Conservation (phyloP, 2,888 invertebrate species). For the Cyclophora punctaria region DNA sequence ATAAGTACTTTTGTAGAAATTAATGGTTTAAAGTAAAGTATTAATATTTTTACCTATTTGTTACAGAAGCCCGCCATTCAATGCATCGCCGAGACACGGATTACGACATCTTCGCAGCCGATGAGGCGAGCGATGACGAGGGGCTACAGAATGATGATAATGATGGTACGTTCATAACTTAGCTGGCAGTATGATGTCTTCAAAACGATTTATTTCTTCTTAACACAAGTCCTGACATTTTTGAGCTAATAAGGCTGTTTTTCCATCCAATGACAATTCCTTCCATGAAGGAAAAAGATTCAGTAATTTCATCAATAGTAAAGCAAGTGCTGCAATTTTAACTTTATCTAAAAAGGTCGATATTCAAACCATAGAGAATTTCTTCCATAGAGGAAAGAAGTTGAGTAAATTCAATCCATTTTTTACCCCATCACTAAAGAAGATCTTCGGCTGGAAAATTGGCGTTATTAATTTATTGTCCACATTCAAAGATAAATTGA, state of each 20-base stretch:
- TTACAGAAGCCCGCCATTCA: constrained; percentile 51
- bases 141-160: constrained; percentile 40
- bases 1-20: no score
- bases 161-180: constrained; percentile 22
- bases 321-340: no score
- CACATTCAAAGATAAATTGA: no score
- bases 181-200: constrained; percentile 1
- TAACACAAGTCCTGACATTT: neutral
- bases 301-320: no score
- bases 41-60: constrained; percentile 11
- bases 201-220: neutral
- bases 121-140: constrained; percentile 48
- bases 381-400: no score
- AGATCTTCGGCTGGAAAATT: no score
- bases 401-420: no score
- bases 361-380: no score
- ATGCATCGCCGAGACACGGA: constrained; percentile 35
- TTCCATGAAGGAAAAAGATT: neutral
- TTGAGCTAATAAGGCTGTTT: neutral
- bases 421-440: no score
- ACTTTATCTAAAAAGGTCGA: no score
- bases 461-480: no score
- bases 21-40: neutral
- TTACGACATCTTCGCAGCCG: constrained; percentile 32
- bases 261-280: neutral